Conservation (phyloP, 2,797 vertebrate species). For the Cetoscarus ocellatus region DNA sequence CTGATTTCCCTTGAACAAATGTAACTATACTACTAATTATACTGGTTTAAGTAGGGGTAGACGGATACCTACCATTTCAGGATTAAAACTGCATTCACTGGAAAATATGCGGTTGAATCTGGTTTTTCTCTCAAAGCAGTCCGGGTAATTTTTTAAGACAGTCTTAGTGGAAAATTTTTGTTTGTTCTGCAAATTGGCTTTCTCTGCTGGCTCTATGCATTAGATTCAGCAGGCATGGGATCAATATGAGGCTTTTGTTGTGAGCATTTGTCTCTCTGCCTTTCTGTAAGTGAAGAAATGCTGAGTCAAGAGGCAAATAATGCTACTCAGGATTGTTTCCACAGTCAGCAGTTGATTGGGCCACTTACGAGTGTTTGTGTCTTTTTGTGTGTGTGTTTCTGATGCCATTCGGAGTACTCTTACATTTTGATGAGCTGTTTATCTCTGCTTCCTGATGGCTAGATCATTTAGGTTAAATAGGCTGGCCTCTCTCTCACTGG, state of each 20-base stretch:
- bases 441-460: constrained; percentile 18
- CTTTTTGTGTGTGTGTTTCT: constrained; percentile 15
- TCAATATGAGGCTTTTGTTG: constrained; percentile 65
- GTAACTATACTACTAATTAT: background rate
- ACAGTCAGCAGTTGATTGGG: constrained; percentile 47
- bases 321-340: constrained; percentile 48
- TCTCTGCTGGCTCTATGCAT: constrained; percentile 36
- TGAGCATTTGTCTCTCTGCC: constrained; percentile 51
- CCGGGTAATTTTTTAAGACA: constrained; percentile 48
- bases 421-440: constrained; percentile 40
- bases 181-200: constrained; percentile 61
- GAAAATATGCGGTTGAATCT: constrained; percentile 11
- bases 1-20: background rate
- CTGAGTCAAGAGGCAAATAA: constrained; percentile 65
- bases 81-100: background rate
- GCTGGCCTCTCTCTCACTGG: background rate
- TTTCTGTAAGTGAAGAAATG: constrained; percentile 57
- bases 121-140: constrained; percentile 15
- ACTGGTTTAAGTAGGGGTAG: background rate
- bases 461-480: constrained; percentile 12
- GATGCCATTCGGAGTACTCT: constrained; percentile 16
- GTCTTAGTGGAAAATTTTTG: constrained; percentile 63
- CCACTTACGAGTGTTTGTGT: constrained; percentile 23
- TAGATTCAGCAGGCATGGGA: constrained; percentile 49
- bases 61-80: too few species aligned